These are phyloP conservation scores for Xenotilapia leptura DNA, from an alignment of 2,113 vertebrate species.

Conservation along the genomic window DNA sequence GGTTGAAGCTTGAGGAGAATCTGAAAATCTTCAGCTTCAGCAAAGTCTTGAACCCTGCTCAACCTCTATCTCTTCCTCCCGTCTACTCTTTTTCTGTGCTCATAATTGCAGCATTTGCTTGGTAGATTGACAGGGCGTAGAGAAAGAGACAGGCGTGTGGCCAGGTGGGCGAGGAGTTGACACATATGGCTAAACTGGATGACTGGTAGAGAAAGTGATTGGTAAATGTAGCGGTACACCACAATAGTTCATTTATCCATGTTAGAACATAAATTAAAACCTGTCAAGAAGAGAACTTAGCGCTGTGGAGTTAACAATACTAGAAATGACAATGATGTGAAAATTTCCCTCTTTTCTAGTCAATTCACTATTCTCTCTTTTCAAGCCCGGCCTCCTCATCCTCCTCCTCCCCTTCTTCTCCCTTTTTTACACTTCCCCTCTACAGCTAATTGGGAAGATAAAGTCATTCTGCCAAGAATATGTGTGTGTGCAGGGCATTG, in stretches of 20 bases:
- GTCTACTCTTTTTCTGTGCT: not conserved
- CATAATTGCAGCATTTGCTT: not conserved
- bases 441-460: slow-evolving; percentile 48
- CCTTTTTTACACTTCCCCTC: not conserved
- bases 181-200: not conserved
- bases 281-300: not conserved
- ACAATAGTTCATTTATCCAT: not conserved
- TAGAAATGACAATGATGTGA: not conserved
- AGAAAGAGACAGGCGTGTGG: not conserved
- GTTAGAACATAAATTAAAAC: not conserved
- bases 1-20: not conserved
- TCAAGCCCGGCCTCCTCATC: not conserved
- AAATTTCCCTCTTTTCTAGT: not conserved
- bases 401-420: not conserved
- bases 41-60: not conserved
- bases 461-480: slow-evolving; percentile 42
- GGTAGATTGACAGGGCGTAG: not conserved
- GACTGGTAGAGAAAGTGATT: not conserved
- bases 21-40: not conserved
- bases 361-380: not conserved
- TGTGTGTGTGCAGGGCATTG: not conserved
- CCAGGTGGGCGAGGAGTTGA: not conserved
- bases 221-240: not conserved
- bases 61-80: not conserved
- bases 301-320: not conserved